A percentile compares a stretch with the other conserved stretches of the same genome.
These are phyloP conservation scores for Pteronura brasiliensis DNA, from an alignment of 2,113 vertebrate species.

Conservation along the genomic window DNA sequence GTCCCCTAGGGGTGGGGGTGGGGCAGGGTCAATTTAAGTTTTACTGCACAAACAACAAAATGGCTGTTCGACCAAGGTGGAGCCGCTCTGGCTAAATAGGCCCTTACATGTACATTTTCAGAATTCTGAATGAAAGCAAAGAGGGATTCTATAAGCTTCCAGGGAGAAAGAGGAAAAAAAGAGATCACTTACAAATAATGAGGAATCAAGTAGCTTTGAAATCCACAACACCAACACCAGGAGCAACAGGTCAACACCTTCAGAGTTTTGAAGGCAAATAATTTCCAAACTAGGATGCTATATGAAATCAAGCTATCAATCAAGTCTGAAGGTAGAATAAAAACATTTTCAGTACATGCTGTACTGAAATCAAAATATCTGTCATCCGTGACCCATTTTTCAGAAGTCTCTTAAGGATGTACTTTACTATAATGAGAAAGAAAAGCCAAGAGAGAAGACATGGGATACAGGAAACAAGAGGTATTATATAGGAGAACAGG, in stretches of 20 bases:
- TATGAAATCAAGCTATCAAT: neutral
- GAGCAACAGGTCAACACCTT: neutral
- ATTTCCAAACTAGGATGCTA: neutral
- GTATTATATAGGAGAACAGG: neutral
- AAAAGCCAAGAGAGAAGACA: neutral
- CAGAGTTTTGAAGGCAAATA: neutral
- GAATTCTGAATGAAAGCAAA: neutral
- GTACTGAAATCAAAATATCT: neutral
- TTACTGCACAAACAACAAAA: too few species aligned
- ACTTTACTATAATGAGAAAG: neutral
- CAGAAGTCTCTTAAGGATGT: neutral
- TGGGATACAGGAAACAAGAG: neutral
- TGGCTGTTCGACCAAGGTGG: too few species aligned
- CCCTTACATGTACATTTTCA: neutral
- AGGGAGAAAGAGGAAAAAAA: neutral
- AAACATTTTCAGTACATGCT: neutral
- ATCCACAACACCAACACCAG: neutral
- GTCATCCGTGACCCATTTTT: neutral
- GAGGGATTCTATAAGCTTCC: neutral
- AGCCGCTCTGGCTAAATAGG: too few species aligned
- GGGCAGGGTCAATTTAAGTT: too few species aligned
- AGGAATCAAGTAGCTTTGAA: neutral
- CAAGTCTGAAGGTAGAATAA: neutral
- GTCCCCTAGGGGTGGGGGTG: too few species aligned
- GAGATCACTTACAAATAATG: neutral